These are phyloP conservation scores for Taxidea taxus DNA, from an alignment of 2,113 vertebrate genomes.

Conservation along the genomic window DNA sequence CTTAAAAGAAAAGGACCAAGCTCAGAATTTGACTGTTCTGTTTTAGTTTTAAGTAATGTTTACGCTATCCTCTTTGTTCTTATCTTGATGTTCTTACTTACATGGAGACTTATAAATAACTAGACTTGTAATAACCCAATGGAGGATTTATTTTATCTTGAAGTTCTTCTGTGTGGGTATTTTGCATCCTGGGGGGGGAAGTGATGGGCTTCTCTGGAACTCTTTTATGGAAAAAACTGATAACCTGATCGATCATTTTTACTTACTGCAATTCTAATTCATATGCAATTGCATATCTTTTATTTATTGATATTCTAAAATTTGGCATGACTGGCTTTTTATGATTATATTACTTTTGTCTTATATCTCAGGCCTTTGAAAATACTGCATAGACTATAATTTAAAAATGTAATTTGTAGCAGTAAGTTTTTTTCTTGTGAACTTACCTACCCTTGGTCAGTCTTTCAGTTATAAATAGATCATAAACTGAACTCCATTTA, in stretches of 20 bases:
- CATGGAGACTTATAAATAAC: neutral
- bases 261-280: neutral
- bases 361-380: constrained; percentile 1
- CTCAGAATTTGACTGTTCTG: neutral
- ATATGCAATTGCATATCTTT: neutral
- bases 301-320: neutral
- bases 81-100: constrained; percentile 10
- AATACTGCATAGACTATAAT: constrained; percentile 7
- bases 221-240: neutral
- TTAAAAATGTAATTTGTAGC: constrained; percentile 13
- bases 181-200: neutral
- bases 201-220: neutral
- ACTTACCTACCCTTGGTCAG: constrained; percentile 23
- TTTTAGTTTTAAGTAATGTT: neutral
- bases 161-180: neutral
- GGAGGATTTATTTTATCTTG: neutral
- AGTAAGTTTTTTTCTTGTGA: constrained; percentile 41
- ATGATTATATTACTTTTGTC: constrained; percentile 45
- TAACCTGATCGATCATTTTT: neutral
- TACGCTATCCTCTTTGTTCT: neutral
- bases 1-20: neutral
- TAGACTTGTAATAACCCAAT: neutral
- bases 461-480: constrained; percentile 7
- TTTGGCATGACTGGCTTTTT: neutral
- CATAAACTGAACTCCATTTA: constrained; percentile 17